Conservation (phyloP, 2,797 vertebrate genomes). For the Falco naumanni region DNA sequence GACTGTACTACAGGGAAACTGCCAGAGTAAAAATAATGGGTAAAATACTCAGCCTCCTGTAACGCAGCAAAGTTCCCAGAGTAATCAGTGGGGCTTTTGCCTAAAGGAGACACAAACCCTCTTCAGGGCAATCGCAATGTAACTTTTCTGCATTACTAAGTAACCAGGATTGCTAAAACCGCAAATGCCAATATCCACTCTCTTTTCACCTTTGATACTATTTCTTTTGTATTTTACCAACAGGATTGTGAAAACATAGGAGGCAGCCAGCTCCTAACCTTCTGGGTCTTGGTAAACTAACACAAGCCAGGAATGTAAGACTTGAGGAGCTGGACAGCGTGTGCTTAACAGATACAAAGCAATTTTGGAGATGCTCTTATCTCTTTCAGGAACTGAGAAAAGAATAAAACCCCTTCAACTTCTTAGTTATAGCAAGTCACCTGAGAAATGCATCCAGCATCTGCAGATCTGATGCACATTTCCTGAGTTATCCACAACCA, state of each 20-base stretch:
- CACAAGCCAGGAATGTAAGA: accelerated
- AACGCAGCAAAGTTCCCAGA: not conserved
- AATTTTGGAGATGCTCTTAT: not conserved
- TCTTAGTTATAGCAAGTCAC: not conserved
- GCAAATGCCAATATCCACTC: not conserved
- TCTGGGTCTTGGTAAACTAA: not conserved
- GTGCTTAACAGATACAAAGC: not conserved
- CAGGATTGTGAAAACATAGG: not conserved
- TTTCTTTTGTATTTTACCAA: not conserved
- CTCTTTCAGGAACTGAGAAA: not conserved
- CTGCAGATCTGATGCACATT: accelerated
- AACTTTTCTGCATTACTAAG: not conserved
- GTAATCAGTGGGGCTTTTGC: not conserved
- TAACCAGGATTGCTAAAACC: not conserved
- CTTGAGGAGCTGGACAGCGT: accelerated
- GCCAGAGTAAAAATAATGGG: not conserved
- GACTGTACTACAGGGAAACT: not conserved
- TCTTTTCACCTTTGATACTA: not conserved
- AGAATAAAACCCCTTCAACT: not conserved
- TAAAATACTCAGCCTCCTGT: not conserved
- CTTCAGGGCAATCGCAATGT: not conserved
- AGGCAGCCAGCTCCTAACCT: not conserved
- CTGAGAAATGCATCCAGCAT: not conserved
- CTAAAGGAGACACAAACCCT: not conserved
- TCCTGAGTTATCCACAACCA: not conserved